phyloP scores from a whole-genome alignment of 2,888 invertebrate genomes.

The Diaphora mendica region DNA sequence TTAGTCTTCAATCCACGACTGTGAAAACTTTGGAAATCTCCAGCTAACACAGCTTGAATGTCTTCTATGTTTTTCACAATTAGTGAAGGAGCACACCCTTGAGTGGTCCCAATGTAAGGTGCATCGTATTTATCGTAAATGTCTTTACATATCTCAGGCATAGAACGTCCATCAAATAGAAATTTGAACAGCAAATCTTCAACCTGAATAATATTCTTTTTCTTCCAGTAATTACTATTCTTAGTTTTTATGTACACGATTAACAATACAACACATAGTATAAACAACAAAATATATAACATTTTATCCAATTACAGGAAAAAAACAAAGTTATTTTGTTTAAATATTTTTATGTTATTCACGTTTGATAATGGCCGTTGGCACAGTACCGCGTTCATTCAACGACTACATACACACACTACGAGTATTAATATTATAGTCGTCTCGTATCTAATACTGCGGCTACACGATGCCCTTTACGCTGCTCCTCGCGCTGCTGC shows the following conservation, averaged over 20 bases:
- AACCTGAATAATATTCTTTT: conserved; percentile 60
- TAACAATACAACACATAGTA: conserved; percentile 47
- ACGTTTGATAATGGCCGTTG: neutral
- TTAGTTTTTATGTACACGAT: conserved; percentile 37
- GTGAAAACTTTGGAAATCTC: conserved; percentile 69
- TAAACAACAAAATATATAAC: conserved; percentile 34
- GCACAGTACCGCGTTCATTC: neutral
- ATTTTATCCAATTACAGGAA: conserved; percentile 20
- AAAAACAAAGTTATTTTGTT: no score
- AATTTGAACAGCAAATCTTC: conserved; percentile 59
- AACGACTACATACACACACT: neutral
- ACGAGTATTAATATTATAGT: no score
- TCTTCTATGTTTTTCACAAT: conserved; percentile 65
- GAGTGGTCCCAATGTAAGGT: conserved; percentile 59
- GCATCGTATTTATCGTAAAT: conserved; percentile 61
- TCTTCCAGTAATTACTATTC: conserved; percentile 66
- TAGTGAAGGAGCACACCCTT: conserved; percentile 59
- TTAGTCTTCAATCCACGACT: conserved; percentile 64
- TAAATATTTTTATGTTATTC: no score
- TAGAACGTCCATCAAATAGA: conserved; percentile 56
- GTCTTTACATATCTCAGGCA: conserved; percentile 64
- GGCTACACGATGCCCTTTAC: no score
- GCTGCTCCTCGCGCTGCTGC: no score
- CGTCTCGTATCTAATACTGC: no score
- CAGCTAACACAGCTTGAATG: conserved; percentile 63